Evolutionary conservation across 2,797 vertebrate genomes (phyloP).

Genomic region (Microctenopoma steveboyesi): DNA sequence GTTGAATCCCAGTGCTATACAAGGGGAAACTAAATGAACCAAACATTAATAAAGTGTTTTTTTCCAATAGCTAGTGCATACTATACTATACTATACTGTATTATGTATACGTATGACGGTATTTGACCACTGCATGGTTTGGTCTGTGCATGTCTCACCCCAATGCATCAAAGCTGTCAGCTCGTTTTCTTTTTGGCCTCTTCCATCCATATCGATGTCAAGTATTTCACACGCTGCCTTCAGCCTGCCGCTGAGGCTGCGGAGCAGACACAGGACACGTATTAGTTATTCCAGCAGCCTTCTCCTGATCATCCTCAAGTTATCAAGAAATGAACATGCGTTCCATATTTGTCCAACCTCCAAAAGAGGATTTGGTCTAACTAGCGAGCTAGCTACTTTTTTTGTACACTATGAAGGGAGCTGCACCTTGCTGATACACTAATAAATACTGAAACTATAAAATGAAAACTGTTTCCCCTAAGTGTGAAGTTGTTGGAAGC

Average conservation of each 20-base stretch:
- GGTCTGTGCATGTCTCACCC: too few relatives aligned
- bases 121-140: neutral
- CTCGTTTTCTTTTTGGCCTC: neutral
- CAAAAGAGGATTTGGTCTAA: neutral
- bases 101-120: too few relatives aligned
- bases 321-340: slow-evolving; percentile 3
- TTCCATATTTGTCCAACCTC: neutral
- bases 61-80: neutral
- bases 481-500: slow-evolving; percentile 36
- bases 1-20: neutral
- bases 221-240: slow-evolving; percentile 1
- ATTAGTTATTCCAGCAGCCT: too few relatives aligned
- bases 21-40: neutral
- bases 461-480: neutral
- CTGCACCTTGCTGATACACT: neutral
- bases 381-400: neutral
- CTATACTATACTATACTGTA: too few relatives aligned
- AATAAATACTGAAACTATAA: neutral
- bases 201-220: neutral
- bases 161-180: neutral
- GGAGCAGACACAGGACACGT: too few relatives aligned
- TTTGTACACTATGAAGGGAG: neutral
- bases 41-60: too few relatives aligned
- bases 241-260: neutral
- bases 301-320: neutral